Percentiles rank a stretch among this genome's conserved stretches.
phyloP scores from a whole-genome alignment of 2,888 invertebrate genomes.

The Trichopoda pennipes region DNA sequence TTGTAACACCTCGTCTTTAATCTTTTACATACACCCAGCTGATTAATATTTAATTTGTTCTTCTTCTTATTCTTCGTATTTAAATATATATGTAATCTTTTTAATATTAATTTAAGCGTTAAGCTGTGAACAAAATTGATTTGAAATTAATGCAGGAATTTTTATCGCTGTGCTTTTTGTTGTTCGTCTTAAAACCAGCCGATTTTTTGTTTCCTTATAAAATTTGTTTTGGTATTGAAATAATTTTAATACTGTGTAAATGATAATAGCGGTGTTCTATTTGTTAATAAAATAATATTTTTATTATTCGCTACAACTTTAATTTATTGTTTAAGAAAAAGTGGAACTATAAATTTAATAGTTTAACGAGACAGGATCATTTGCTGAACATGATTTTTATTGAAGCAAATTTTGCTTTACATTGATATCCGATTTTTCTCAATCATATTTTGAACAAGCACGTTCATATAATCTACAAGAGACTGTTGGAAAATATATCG shows the following conservation, averaged over 20 bases:
- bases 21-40: slow-evolving; percentile 33
- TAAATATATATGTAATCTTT: slow-evolving; percentile 48
- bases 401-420: too few relatives aligned
- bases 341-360: too few relatives aligned
- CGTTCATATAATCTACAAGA: too few relatives aligned
- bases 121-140: slow-evolving; percentile 80
- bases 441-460: too few relatives aligned
- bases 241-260: not conserved
- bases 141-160: slow-evolving; percentile 80
- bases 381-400: too few relatives aligned
- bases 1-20: slow-evolving; percentile 41
- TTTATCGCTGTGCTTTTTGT: slow-evolving; percentile 70
- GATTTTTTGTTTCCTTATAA: not conserved
- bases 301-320: too few relatives aligned
- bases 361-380: too few relatives aligned
- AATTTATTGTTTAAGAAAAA: too few relatives aligned
- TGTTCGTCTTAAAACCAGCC: not conserved
- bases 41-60: slow-evolving; percentile 43
- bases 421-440: too few relatives aligned
- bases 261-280: too few relatives aligned
- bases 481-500: too few relatives aligned
- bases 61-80: slow-evolving; percentile 26
- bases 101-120: slow-evolving; percentile 68
- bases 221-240: not conserved
- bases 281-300: too few relatives aligned